Percentiles rank a stretch among this genome's conserved stretches.
Evolutionary conservation across 2,888 invertebrate genomes (phyloP).

Genomic region (Rhodophaea formosa): DNA sequence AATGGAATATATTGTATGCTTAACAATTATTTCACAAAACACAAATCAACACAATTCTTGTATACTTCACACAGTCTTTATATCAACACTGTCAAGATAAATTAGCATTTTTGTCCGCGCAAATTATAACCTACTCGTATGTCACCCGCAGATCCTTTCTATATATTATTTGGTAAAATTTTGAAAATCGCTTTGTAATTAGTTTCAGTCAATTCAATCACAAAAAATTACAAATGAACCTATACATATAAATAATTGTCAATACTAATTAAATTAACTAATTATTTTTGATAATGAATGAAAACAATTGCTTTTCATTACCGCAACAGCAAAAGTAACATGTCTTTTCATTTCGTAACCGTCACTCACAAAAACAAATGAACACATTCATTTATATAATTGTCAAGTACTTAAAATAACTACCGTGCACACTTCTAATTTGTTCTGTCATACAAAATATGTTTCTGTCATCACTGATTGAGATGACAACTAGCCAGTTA

Average conservation of each 20-base stretch:
- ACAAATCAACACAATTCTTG: no score
- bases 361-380: background rate
- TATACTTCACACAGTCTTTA: no score
- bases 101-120: no score
- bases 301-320: background rate
- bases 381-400: conserved; percentile 13
- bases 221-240: no score
- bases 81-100: no score
- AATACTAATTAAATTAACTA: background rate
- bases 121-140: no score
- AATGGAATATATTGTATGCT: background rate
- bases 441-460: background rate
- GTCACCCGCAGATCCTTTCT: no score
- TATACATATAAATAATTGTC: no score
- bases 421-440: background rate
- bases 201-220: no score
- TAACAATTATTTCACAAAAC: no score
- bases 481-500: background rate
- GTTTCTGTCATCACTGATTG: conserved; percentile 6
- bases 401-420: conserved; percentile 1
- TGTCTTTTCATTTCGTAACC: background rate
- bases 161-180: no score
- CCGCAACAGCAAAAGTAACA: background rate
- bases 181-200: no score
- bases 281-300: background rate